phyloP scores from a whole-genome alignment of 2,113 vertebrate genomes.

The Athene cunicularia region DNA sequence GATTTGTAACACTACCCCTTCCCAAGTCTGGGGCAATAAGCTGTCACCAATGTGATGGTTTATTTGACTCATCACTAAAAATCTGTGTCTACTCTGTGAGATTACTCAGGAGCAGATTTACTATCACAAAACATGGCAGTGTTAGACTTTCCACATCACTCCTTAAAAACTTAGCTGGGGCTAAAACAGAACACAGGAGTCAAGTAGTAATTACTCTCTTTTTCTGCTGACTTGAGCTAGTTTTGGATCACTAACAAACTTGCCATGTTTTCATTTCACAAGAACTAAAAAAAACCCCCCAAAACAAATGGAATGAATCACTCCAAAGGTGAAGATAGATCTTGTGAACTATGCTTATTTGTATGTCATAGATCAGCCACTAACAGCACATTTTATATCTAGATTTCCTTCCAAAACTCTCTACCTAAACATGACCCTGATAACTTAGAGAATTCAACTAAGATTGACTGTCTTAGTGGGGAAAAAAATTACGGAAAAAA shows the following conservation, averaged over 20 bases:
- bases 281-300: neutral
- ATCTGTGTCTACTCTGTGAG: neutral
- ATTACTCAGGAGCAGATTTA: neutral
- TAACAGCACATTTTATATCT: neutral
- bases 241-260: neutral
- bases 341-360: neutral
- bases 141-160: neutral
- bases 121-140: neutral
- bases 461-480: neutral
- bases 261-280: neutral
- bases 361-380: neutral
- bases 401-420: conserved; percentile 36
- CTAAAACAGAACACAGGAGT: neutral
- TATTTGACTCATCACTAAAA: neutral
- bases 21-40: neutral
- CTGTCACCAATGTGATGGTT: neutral
- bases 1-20: neutral
- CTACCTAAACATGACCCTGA: neutral
- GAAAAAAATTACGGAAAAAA: conserved; percentile 4
- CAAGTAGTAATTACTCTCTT: neutral
- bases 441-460: conserved; percentile 32
- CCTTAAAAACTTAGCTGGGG: neutral
- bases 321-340: neutral
- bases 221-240: neutral
- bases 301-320: accelerated